Conservation (phyloP, 2,888 invertebrate species). For the Mechanitis mazaeus region DNA sequence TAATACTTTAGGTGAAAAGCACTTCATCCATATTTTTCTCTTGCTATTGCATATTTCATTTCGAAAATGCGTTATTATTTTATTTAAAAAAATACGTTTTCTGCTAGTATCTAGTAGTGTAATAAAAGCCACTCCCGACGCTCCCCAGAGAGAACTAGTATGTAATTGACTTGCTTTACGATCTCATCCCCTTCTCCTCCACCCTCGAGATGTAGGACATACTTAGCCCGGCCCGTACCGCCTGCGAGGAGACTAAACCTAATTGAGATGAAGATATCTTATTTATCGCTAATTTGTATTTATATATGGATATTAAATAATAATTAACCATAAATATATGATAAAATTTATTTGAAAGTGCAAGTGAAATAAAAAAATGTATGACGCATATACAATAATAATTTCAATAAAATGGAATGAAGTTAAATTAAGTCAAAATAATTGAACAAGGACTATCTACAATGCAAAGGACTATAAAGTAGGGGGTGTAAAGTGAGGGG, state of each 20-base stretch:
- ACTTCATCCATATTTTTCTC: no score
- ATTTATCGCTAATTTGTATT: no score
- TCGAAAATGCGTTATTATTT: no score
- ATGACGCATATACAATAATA: no score
- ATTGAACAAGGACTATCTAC: background rate
- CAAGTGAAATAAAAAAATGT: no score
- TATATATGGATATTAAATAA: no score
- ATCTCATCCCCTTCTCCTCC: conserved; percentile 13
- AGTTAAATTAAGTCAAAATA: background rate
- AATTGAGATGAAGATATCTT: background rate
- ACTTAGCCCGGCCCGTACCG: background rate
- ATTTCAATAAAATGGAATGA: no score
- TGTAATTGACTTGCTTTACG: conserved; percentile 29
- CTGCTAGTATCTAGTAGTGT: conserved; percentile 3
- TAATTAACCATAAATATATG: no score
- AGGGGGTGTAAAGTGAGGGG: conserved; percentile 19
- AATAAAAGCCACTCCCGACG: conserved; percentile 20
- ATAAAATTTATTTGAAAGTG: no score
- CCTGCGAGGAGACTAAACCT: no score
- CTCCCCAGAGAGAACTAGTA: conserved; percentile 20
- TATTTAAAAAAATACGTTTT: background rate
- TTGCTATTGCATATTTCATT: no score
- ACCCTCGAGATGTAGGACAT: conserved; percentile 10
- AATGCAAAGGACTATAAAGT: conserved; percentile 7
- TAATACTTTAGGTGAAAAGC: no score